phyloP scores from a whole-genome alignment of 2,888 invertebrate species.

The Xanthia togata region DNA sequence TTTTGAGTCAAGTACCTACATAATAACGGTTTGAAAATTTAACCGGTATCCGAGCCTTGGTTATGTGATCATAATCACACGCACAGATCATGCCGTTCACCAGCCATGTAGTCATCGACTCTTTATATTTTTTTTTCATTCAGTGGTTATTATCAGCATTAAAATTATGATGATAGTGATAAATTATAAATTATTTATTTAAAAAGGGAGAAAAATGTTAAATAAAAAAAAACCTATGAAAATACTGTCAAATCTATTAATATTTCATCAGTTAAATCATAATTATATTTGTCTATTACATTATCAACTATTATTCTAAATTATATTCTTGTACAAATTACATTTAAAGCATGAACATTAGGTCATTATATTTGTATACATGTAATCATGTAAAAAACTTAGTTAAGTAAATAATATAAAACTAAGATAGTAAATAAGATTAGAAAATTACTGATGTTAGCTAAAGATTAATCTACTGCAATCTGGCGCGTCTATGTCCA shows the following conservation, averaged over 20 bases:
- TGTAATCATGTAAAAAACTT: constrained; percentile 57
- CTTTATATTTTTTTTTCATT: not conserved
- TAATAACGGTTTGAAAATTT: too few relatives aligned
- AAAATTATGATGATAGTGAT: not conserved
- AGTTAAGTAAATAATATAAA: constrained; percentile 22
- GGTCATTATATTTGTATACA: constrained; percentile 57
- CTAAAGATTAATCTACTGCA: constrained; percentile 1
- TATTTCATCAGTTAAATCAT: constrained; percentile 58
- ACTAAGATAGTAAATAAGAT: constrained; percentile 30
- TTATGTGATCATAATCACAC: not conserved
- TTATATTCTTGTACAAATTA: constrained; percentile 66
- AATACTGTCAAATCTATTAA: constrained; percentile 65
- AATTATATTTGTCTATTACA: constrained; percentile 55
- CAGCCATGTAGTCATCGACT: not conserved
- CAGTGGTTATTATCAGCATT: not conserved
- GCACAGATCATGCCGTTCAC: too few relatives aligned
- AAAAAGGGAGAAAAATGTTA: not conserved
- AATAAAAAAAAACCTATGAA: constrained; percentile 53
- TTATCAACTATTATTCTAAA: constrained; percentile 53
- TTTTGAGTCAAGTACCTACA: too few relatives aligned
- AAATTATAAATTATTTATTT: too few relatives aligned
- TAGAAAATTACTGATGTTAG: constrained; percentile 46
- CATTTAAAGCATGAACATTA: constrained; percentile 69
- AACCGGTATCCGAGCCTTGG: too few relatives aligned
- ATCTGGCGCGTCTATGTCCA: not conserved